These are phyloP conservation scores for Tetranychus piercei DNA, from an alignment of 2,888 invertebrate species.

Conservation along the genomic window DNA sequence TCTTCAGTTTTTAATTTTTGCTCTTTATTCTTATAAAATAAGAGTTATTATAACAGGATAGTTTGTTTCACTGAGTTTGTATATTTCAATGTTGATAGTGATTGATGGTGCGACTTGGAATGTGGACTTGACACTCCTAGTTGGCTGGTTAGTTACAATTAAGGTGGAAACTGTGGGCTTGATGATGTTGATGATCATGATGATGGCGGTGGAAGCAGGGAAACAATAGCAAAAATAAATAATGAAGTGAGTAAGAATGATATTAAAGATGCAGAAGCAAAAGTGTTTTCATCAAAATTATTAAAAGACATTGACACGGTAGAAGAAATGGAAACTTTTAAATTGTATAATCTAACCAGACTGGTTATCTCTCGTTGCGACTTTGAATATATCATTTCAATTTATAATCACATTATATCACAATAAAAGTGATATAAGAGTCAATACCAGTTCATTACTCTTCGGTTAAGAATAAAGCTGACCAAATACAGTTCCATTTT, in stretches of 20 bases:
- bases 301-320: no score
- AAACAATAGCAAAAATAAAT: neutral
- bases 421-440: no score
- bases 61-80: neutral
- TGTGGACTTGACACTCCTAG: neutral
- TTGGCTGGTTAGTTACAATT: neutral
- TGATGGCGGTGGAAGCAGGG: neutral
- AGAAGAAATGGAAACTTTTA: no score
- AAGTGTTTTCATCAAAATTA: no score
- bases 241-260: neutral
- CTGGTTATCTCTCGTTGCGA: no score
- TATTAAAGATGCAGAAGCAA: no score
- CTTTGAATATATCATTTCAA: no score
- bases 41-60: neutral
- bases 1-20: neutral
- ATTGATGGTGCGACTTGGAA: neutral
- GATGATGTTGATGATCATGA: neutral
- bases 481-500: no score
- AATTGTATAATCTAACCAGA: no score
- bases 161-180: conserved; percentile 1
- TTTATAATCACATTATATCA: no score
- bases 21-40: neutral
- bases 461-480: no score
- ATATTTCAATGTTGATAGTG: neutral
- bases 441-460: no score